A percentile compares a stretch with the other conserved stretches of the same genome.
These are phyloP conservation scores for Lagopus leucura DNA, from an alignment of 2,113 vertebrate genomes.

Conservation along the genomic window DNA sequence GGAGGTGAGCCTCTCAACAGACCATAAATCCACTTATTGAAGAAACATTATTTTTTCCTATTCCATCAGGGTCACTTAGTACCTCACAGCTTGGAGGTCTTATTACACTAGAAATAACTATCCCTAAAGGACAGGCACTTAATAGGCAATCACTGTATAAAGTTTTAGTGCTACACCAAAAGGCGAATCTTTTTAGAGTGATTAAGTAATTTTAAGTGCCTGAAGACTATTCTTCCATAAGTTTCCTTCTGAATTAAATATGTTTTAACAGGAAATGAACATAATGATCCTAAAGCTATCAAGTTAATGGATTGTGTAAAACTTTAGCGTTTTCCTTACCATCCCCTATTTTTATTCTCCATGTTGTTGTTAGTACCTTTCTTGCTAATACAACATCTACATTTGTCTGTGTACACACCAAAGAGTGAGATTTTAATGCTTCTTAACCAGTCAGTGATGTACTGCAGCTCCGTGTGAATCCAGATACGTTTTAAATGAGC, in stretches of 20 bases:
- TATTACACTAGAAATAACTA: slow-evolving; percentile 18
- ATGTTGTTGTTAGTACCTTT: background rate
- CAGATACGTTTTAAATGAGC: background rate
- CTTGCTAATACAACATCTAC: slow-evolving; percentile 22
- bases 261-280: slow-evolving; percentile 39
- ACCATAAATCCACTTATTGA: background rate
- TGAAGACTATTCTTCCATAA: background rate
- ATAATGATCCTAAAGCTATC: slow-evolving; percentile 16
- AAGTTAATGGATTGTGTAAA: slow-evolving; percentile 44
- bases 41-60: background rate
- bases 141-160: slow-evolving; percentile 7
- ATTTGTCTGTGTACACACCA: background rate
- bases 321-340: slow-evolving; percentile 15
- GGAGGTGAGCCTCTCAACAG: background rate
- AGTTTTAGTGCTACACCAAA: slow-evolving; percentile 6
- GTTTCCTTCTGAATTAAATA: slow-evolving; percentile 20
- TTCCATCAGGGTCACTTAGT: background rate
- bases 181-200: background rate
- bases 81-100: background rate
- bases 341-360: slow-evolving; percentile 25
- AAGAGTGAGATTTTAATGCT: slow-evolving; percentile 39
- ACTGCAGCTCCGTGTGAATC: slow-evolving; percentile 34
- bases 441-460: slow-evolving; percentile 53
- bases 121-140: slow-evolving; percentile 4
- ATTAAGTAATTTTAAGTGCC: slow-evolving; percentile 31